A percentile compares a stretch with the other conserved stretches of the same genome.
phyloP scores from a whole-genome alignment of 2,888 invertebrate genomes.

The Eremobia ochroleuca region DNA sequence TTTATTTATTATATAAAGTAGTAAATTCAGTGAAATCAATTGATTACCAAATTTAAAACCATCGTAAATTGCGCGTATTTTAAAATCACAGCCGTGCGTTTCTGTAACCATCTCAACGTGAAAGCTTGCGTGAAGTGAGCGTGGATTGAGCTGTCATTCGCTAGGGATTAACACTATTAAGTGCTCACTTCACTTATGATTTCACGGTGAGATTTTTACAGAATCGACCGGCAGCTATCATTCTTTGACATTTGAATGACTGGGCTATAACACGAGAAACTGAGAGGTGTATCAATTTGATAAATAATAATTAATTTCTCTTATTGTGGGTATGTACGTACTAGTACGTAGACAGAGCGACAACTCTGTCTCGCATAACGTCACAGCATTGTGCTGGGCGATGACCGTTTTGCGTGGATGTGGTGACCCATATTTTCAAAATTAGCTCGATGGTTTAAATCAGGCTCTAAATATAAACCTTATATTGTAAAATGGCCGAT shows the following conservation, averaged over 20 bases:
- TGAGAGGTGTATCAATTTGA: neutral
- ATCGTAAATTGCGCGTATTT: neutral
- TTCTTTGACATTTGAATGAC: neutral
- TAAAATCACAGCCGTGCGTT: neutral
- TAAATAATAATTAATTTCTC: neutral
- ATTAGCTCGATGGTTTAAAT: neutral
- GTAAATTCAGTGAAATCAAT: neutral
- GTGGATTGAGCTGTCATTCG: too few species aligned
- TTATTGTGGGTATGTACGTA: neutral
- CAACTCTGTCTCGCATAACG: too few species aligned
- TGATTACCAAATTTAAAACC: neutral
- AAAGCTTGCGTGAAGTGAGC: too few species aligned
- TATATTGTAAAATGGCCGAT: neutral
- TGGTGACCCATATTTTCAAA: neutral
- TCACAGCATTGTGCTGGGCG: neutral
- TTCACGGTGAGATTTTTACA: too few species aligned
- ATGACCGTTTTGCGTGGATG: neutral
- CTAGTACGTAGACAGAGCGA: too few species aligned
- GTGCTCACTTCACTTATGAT: too few species aligned
- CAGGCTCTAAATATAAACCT: neutral
- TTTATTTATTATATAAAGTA: slow-evolving; percentile 36
- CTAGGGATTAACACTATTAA: too few species aligned
- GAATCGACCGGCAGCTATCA: too few species aligned
- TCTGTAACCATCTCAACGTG: too few species aligned
- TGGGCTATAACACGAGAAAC: neutral